Evolutionary conservation across 2,113 vertebrate species (phyloP).

Genomic region (Candoia aspera): DNA sequence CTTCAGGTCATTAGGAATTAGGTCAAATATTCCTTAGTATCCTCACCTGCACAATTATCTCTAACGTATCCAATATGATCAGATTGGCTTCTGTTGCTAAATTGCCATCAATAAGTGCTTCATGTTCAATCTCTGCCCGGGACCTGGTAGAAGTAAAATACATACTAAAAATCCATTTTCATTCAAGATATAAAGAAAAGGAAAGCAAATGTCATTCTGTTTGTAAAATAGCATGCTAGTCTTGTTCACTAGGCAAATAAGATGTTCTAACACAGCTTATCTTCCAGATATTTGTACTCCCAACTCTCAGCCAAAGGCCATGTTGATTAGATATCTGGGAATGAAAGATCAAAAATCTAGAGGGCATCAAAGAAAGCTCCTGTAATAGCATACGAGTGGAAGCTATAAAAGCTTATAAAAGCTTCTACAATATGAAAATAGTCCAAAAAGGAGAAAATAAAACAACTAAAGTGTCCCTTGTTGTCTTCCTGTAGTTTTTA

Average conservation of each 20-base stretch:
- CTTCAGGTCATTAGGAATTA: neutral
- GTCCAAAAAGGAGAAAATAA: constrained; percentile 11
- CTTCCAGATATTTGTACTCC: too few species aligned
- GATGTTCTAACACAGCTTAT: too few species aligned
- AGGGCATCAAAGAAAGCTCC: too few species aligned
- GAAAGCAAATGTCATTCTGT: neutral
- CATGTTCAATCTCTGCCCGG: constrained; percentile 95
- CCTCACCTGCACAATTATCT: constrained; percentile 94
- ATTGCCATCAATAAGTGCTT: constrained; percentile 97
- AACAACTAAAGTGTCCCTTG: neutral
- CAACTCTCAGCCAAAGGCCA: too few species aligned
- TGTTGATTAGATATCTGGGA: too few species aligned
- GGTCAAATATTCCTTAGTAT: neutral
- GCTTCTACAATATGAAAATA: neutral
- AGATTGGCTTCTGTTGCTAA: constrained; percentile 97
- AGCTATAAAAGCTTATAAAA: constrained; percentile 40
- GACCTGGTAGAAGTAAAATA: constrained; percentile 78
- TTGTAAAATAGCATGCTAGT: neutral
- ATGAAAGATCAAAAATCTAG: too few species aligned
- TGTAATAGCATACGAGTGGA: constrained; percentile 3
- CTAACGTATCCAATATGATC: constrained; percentile 94
- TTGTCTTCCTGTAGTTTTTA: neutral
- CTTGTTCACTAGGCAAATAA: too few species aligned
- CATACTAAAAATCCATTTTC: constrained; percentile 42
- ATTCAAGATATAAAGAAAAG: constrained; percentile 21